Conservation (phyloP, 2,797 vertebrate species). For the Ciconia nigra region DNA sequence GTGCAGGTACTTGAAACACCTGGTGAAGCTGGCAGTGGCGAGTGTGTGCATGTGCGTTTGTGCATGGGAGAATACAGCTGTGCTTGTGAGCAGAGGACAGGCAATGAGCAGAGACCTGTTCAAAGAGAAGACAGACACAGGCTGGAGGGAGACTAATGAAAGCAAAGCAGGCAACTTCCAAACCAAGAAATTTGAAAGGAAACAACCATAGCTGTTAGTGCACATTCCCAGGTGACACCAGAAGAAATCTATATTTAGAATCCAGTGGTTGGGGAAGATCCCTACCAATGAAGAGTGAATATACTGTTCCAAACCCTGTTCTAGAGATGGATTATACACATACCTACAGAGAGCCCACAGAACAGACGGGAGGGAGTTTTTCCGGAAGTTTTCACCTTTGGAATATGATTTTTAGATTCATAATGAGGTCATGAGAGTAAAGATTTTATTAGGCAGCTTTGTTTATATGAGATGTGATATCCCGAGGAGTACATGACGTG, state of each 20-base stretch:
- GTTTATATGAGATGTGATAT: background rate
- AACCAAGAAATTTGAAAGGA: background rate
- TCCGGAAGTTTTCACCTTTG: background rate
- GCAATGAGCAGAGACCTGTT: background rate
- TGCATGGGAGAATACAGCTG: accelerated
- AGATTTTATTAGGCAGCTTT: background rate
- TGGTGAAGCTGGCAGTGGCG: background rate
- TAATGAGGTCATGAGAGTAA: background rate
- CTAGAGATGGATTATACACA: background rate
- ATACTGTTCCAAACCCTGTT: background rate
- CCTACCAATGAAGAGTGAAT: background rate
- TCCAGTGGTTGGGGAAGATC: background rate
- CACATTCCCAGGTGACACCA: background rate
- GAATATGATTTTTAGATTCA: background rate
- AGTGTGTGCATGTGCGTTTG: background rate
- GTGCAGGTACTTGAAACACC: background rate
- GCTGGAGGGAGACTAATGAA: background rate
- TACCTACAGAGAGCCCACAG: background rate
- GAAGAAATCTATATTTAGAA: background rate
- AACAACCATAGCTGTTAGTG: background rate
- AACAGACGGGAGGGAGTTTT: background rate
- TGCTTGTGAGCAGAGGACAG: background rate
- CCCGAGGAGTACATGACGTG: background rate
- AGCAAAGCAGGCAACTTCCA: background rate
- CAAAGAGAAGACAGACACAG: background rate